Percentiles rank a stretch among this genome's conserved stretches.
Evolutionary conservation across 1,140 invertebrate genomes (phyloP).

Genomic region (Episyrphus balteatus): DNA sequence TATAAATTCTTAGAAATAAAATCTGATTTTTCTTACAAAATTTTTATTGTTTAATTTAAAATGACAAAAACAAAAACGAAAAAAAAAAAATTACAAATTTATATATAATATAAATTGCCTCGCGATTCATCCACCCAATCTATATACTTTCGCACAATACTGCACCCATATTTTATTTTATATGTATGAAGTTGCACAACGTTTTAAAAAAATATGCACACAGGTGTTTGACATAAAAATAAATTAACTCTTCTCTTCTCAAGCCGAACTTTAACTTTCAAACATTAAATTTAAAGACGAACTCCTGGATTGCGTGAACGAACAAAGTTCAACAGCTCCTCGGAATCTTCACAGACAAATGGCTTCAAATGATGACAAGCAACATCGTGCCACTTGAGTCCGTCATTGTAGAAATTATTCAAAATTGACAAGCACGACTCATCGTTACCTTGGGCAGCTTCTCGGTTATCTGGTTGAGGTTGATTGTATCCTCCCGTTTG

Average conservation of each 20-base stretch:
- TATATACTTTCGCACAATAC: too few species aligned
- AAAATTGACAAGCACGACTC: conserved; percentile 81
- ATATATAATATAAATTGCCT: conserved; percentile 4
- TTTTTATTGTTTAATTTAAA: too few species aligned
- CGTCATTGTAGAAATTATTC: conserved; percentile 89
- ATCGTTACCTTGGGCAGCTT: conserved; percentile 76
- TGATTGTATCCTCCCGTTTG: conserved; percentile 73
- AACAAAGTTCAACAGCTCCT: conserved; percentile 83
- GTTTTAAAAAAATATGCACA: too few species aligned
- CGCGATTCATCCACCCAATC: too few species aligned
- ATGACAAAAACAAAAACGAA: not conserved
- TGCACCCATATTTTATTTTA: too few species aligned
- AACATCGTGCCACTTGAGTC: conserved; percentile 83
- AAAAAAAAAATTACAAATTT: not conserved
- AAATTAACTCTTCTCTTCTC: not conserved
- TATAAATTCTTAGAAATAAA: too few species aligned
- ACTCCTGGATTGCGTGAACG: conserved; percentile 73
- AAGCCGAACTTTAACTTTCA: not conserved
- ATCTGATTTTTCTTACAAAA: too few species aligned
- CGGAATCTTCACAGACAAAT: conserved; percentile 86
- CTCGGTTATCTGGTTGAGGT: conserved; percentile 78
- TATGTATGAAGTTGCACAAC: too few species aligned
- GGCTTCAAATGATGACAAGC: conserved; percentile 85
- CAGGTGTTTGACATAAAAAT: too few species aligned
- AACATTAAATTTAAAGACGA: conserved; percentile 52